Conservation (phyloP, 2,113 vertebrate genomes). For the Mionectes macconnelli region DNA sequence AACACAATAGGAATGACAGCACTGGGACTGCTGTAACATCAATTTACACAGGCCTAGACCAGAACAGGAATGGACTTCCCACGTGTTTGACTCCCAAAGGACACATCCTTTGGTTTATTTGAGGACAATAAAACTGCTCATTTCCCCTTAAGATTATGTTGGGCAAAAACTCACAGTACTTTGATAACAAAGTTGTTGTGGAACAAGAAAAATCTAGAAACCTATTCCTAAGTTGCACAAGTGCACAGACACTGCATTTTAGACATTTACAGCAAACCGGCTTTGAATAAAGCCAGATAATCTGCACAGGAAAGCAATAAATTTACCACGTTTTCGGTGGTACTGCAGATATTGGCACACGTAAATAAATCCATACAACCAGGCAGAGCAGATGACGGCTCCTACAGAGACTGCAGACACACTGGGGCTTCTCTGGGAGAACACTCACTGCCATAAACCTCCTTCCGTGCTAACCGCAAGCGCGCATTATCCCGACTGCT, state of each 20-base stretch:
- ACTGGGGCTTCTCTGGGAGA: not conserved
- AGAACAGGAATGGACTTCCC: not conserved
- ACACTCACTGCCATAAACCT: not conserved
- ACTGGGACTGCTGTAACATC: not conserved
- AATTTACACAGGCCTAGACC: not conserved
- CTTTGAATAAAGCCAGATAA: not conserved
- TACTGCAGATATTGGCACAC: not conserved
- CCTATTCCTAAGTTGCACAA: not conserved
- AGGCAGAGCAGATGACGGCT: not conserved
- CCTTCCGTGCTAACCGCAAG: not conserved
- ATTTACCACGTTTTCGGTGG: not conserved
- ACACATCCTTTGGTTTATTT: not conserved
- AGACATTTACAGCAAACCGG: fast-evolving
- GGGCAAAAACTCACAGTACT: not conserved
- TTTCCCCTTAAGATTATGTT: not conserved
- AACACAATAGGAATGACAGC: not conserved
- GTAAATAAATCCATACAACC: not conserved
- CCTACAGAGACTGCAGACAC: not conserved
- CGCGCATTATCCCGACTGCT: not conserved
- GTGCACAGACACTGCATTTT: not conserved
- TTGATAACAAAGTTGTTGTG: not conserved
- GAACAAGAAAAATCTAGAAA: not conserved
- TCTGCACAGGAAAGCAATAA: not conserved
- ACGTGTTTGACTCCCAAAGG: not conserved
- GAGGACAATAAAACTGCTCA: not conserved